phyloP scores from a whole-genome alignment of 2,113 vertebrate genomes.

The Aptenodytes forsteri region DNA sequence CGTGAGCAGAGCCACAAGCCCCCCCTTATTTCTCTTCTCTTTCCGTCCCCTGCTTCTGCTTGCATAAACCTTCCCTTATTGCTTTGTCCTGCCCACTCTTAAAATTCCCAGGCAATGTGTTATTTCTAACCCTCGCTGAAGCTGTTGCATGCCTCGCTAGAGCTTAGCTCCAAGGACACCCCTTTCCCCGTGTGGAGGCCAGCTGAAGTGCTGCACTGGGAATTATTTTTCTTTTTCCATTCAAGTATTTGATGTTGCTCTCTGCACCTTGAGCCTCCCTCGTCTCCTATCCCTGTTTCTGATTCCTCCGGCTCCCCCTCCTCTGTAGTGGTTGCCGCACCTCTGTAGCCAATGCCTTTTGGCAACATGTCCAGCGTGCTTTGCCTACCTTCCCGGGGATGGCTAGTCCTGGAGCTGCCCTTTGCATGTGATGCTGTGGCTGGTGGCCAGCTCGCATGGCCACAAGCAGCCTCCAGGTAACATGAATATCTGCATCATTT shows the following conservation, averaged over 20 bases:
- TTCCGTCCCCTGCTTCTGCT: neutral
- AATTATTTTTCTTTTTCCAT: neutral
- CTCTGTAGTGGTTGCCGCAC: neutral
- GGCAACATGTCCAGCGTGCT: fast-evolving
- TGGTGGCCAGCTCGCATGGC: neutral
- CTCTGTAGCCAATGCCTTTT: fast-evolving
- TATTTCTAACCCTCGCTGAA: neutral
- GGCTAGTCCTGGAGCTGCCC: neutral
- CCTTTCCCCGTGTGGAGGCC: fast-evolving
- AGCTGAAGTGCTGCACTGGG: fast-evolving
- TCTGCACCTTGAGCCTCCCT: neutral
- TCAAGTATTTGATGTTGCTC: neutral
- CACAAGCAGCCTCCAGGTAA: neutral
- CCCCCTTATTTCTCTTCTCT: neutral
- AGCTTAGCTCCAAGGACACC: neutral
- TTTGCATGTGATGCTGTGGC: fast-evolving
- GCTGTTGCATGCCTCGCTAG: fast-evolving
- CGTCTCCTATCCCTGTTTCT: neutral
- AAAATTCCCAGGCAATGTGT: neutral
- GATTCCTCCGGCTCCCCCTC: neutral
- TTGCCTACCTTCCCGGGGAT: neutral
- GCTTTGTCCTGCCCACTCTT: neutral
- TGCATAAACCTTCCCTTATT: neutral
- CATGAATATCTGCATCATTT: neutral
- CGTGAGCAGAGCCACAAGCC: fast-evolving